Evolutionary conservation across 2,888 invertebrate species (phyloP), one percentile per base, ranked within the genome.

Genomic region (Scaptodrosophila latifasciaeformis): DNA sequence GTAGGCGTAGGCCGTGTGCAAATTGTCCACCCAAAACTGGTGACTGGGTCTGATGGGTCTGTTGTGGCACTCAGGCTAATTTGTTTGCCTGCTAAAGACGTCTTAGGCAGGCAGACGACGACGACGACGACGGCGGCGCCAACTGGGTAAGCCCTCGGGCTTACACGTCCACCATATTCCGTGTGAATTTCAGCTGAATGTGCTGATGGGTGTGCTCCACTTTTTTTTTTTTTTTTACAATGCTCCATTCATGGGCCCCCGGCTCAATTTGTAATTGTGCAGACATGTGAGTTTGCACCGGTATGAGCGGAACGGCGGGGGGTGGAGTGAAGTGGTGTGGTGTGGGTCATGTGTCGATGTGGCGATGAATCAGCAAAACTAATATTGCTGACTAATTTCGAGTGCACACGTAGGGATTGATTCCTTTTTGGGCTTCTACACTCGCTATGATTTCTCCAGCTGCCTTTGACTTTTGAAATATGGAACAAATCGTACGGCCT

Each of bases 371-470:
- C 76, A 66, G 70, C 69, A 65, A 2, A 55, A 54, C 51, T 54
- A 70, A 71, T 66, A 61, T 52, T 76, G 80, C 80, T 81, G 80
- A 75, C 67, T 81, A 81, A 81, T 77, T 65, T 52, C 44, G 42
- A 29, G 51, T 54, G 40, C 62, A 57, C 50, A 52, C 44, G 49
- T 39, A 50, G 35, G 30, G 13, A 53, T 17, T 37, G 37, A 9
- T 7, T n/a, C 12, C 12, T 10, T 30, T 10, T 7, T 30, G 30
- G 2, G 30, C 12, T 34, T 5, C 10, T 34, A 12, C 34, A n/a
- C 24, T 24, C 4, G 24, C 24, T 24, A 7, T 3, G 3, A 24
- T 24, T 24, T 7, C 29, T 17, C 40, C 19, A 17, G 31, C 3
- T 15, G 29, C 3, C 3, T 34, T 21, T 43, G 18, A 2, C 15